phyloP scores from a whole-genome alignment of 2,113 vertebrate genomes.

The Vidua macroura region DNA sequence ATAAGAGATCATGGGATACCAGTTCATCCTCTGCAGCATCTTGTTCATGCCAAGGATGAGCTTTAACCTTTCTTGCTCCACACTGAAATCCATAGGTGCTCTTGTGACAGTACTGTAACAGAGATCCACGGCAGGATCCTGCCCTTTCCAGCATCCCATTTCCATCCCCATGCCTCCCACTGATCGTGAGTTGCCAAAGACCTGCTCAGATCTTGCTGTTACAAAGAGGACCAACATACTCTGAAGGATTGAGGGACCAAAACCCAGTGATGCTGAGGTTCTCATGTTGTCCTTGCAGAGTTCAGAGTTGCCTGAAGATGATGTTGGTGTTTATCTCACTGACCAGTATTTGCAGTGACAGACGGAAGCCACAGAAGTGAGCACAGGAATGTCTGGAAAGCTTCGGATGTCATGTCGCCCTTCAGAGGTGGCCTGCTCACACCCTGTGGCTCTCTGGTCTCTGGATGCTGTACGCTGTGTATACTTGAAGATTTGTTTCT shows the following conservation, averaged over 20 bases:
- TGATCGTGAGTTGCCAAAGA: conserved; percentile 9
- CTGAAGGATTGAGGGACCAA: neutral
- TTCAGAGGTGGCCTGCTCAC: neutral
- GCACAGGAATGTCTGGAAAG: neutral
- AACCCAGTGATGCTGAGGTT: neutral
- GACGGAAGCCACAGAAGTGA: neutral
- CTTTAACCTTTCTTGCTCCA: conserved; percentile 68
- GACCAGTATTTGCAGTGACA: fast-evolving
- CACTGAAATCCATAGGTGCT: neutral
- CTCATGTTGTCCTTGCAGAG: neutral
- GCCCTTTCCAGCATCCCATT: neutral
- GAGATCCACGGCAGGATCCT: neutral
- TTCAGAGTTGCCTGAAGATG: neutral
- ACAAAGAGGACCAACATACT: neutral
- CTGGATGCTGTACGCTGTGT: fast-evolving
- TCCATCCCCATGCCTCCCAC: neutral
- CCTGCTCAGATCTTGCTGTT: neutral
- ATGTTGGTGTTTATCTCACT: neutral
- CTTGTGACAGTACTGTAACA: neutral
- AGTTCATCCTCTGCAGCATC: conserved; percentile 49
- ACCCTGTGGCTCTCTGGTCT: neutral
- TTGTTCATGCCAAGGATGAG: conserved; percentile 73
- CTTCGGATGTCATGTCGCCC: neutral
- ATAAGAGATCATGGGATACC: conserved; percentile 20
- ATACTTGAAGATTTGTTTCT: neutral